These are phyloP conservation scores for Hoplostethus mediterraneus DNA, from an alignment of 2,797 vertebrate genomes.

Conservation along the genomic window DNA sequence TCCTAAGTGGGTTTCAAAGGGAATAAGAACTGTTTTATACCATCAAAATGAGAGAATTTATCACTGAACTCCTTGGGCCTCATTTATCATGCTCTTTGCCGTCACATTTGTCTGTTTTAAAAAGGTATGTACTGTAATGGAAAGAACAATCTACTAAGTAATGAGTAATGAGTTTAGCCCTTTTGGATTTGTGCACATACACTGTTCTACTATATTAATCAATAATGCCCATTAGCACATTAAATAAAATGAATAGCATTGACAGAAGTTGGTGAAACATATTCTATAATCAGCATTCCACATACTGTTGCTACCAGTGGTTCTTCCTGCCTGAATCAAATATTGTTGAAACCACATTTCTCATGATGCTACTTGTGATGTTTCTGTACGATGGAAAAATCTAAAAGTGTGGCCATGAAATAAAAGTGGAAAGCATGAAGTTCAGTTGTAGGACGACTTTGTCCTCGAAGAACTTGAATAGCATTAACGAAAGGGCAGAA, in stretches of 20 bases:
- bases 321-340: background rate
- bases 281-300: too few relatives aligned
- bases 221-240: background rate
- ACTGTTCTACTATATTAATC: background rate
- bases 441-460: slow-evolving; percentile 10
- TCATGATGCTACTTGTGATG: too few relatives aligned
- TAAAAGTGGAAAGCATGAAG: background rate
- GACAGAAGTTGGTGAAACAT: too few relatives aligned
- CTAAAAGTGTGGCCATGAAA: background rate
- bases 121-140: background rate
- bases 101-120: background rate
- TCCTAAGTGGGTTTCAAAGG: background rate
- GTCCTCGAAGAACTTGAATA: slow-evolving; percentile 13
- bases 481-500: slow-evolving; percentile 38
- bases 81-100: background rate
- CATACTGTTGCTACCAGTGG: too few relatives aligned
- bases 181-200: background rate
- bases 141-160: too few relatives aligned
- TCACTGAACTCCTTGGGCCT: background rate
- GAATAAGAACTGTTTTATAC: background rate
- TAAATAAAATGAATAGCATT: too few relatives aligned
- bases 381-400: background rate
- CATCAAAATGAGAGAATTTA: background rate
- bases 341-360: background rate
- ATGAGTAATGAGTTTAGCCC: background rate